Percentiles rank a stretch among this genome's conserved stretches.
These are phyloP conservation scores for Diaperis boleti DNA, from an alignment of 2,888 invertebrate species.

Conservation along the genomic window DNA sequence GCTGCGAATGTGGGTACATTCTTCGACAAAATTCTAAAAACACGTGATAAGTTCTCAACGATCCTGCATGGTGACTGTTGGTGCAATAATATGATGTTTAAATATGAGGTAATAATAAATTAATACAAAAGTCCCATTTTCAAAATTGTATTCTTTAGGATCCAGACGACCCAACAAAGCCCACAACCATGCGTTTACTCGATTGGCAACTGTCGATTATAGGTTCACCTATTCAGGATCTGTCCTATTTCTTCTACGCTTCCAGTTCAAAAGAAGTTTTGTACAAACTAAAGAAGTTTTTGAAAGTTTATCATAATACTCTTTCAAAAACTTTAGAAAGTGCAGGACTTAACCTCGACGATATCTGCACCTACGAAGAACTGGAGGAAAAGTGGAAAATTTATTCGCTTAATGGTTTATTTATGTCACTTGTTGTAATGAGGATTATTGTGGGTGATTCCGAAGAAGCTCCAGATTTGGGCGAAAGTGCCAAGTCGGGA, in stretches of 20 bases:
- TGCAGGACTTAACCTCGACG: constrained; percentile 48
- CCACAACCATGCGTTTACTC: constrained; percentile 44
- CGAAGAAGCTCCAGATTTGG: constrained; percentile 34
- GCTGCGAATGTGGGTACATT: no score
- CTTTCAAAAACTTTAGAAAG: constrained; percentile 46
- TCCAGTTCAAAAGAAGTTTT: constrained; percentile 52
- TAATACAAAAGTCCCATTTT: constrained; percentile 42
- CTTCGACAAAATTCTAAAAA: constrained; percentile 2
- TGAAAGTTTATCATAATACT: constrained; percentile 54
- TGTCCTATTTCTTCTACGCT: constrained; percentile 56
- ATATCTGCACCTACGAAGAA: constrained; percentile 48
- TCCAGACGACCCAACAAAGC: constrained; percentile 34
- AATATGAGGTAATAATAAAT: no score
- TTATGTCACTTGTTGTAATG: constrained; percentile 25
- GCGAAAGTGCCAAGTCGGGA: constrained; percentile 8
- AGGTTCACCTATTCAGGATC: constrained; percentile 51
- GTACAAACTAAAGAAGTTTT: constrained; percentile 49
- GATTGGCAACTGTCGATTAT: constrained; percentile 51
- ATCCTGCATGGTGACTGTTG: constrained; percentile 58
- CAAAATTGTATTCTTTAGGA: constrained; percentile 15
- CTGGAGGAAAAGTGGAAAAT: constrained; percentile 39
- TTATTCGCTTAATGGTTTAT: constrained; percentile 33
- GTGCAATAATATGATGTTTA: constrained; percentile 59
- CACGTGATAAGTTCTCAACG: constrained; percentile 38
- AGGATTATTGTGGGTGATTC: constrained; percentile 22